These are phyloP conservation scores for Cladorhizidae sp. DNA, from an alignment of 37 sponge, comb jelly and placozoan species.

Conservation along the genomic window DNA sequence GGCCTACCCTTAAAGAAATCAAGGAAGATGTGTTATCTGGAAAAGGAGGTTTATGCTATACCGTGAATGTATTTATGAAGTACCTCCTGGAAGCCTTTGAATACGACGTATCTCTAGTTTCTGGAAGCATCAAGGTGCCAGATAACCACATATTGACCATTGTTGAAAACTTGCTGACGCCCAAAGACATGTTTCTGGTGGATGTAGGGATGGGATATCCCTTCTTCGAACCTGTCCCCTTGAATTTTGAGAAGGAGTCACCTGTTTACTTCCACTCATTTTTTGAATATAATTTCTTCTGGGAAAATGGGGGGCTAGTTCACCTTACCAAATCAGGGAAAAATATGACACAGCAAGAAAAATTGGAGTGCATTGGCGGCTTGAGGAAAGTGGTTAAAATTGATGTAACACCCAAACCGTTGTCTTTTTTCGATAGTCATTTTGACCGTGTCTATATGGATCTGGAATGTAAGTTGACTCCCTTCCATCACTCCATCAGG, in stretches of 20 bases:
- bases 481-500: neutral
- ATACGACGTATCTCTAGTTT: conserved; percentile 8
- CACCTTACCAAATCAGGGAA: neutral
- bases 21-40: conserved; percentile 32
- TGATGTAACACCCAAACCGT: neutral
- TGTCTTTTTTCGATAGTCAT: neutral
- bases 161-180: conserved; percentile 2
- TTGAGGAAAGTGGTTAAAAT: neutral
- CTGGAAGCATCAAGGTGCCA: neutral
- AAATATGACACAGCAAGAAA: neutral
- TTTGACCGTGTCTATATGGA: neutral
- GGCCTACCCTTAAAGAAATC: conserved; percentile 34
- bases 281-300: conserved; percentile 48
- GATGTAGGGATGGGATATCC: conserved; percentile 55
- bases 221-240: conserved; percentile 46
- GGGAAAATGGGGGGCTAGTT: neutral
- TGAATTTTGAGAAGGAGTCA: conserved; percentile 53
- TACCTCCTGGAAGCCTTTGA: conserved; percentile 44
- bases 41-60: conserved; percentile 64
- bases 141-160: conserved; percentile 39
- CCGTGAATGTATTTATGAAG: conserved; percentile 35
- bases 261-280: conserved; percentile 43
- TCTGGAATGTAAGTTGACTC: neutral
- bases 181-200: conserved; percentile 21
- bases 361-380: neutral